Base-by-base conservation (phyloP, 1,140 invertebrate species). In the Drosophila parabipectinata region DNA sequence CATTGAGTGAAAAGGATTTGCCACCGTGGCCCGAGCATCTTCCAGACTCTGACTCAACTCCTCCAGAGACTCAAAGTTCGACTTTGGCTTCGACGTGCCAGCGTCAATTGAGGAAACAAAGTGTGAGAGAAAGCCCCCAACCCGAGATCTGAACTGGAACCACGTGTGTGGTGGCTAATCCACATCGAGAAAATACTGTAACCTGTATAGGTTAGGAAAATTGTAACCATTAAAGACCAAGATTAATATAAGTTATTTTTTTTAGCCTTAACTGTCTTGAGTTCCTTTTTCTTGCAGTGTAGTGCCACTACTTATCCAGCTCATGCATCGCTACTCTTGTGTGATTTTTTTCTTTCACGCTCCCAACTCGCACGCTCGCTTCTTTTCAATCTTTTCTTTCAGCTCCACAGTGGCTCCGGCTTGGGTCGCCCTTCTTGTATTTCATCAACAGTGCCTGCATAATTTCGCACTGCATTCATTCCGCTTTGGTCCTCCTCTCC, bases 371-470 rank as follows among this genome's bases (percentile, higher is more conserved):
- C 44, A 44, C 41, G 41, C 48, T 54, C 66, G 44, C 66, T 69
- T 69, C 66, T 50, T 69, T 71, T 71, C 67, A 69, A 71, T 71
- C 52, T 69, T 71, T 71, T 71, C 67, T 71, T 69, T 71, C 44
- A 56, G 63, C 64, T n/a, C 8, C 41, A 41, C n/a, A 32, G 9
- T 37, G 10, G 3, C 41, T 14, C 10, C 39, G 12, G 34, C 34
- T 37, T 37, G 9, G 12, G 34, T n/a, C 34, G 37, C 66, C 50
- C 61, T 56, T 45, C 58, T 81, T 81, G 77, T 78, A 81, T 85
- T 84, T 73, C 81, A 85, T 85, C 81, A 84, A 71, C 81, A 62
- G 67, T 30, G 83, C 83, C 83, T 77, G 83, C 83, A 87, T 88
- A 88, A 87, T 88, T 83, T 77, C 61, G 59, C 60, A 72, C 59